A percentile compares a stretch with the other conserved stretches of the same genome.
These are phyloP conservation scores for Mixornis gularis DNA, from an alignment of 2,113 vertebrate genomes.

Conservation along the genomic window DNA sequence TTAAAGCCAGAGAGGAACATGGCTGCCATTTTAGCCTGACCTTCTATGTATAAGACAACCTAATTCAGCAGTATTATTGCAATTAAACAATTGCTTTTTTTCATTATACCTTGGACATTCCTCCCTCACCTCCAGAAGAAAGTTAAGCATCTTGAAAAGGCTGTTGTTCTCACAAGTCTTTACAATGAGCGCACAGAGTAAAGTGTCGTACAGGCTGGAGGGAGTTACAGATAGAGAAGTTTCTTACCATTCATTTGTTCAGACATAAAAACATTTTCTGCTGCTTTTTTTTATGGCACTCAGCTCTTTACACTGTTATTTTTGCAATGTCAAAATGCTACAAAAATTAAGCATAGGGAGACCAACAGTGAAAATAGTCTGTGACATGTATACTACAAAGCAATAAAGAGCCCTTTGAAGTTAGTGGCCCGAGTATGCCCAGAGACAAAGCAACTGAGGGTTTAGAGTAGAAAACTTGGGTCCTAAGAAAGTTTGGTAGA, in stretches of 20 bases:
- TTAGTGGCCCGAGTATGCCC: neutral
- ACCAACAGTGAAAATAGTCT: neutral
- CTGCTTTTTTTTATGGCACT: neutral
- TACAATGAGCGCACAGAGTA: neutral
- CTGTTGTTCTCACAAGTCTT: neutral
- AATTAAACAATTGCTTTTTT: neutral
- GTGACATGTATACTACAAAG: neutral
- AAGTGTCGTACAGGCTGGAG: neutral
- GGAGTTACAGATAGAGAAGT: neutral
- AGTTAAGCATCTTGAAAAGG: neutral
- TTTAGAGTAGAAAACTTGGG: neutral
- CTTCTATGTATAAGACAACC: neutral
- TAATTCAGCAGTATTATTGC: neutral
- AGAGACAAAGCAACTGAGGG: neutral
- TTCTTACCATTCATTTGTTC: neutral
- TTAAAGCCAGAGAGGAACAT: neutral
- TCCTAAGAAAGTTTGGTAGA: neutral
- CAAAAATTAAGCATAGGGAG: neutral
- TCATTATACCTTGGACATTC: neutral
- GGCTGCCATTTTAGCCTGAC: accelerated
- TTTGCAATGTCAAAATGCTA: neutral
- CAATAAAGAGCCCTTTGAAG: neutral
- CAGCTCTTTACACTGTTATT: neutral
- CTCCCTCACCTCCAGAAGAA: neutral
- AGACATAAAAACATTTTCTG: neutral